phyloP scores from a whole-genome alignment of 1,140 invertebrate species.

The Stenopsyche tienmushanensis region DNA sequence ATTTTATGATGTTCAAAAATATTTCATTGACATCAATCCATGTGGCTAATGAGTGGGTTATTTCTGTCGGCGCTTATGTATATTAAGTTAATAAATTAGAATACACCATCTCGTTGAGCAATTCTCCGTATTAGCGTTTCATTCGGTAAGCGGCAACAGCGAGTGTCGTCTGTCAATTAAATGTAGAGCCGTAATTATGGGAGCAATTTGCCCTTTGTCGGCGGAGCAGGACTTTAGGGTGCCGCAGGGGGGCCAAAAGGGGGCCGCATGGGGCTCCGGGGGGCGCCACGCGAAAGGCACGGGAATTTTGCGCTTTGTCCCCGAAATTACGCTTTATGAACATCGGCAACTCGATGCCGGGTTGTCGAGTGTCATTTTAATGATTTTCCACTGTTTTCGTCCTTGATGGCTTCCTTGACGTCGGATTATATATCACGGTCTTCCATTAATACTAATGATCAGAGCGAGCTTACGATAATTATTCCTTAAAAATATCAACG shows the following conservation, averaged over 20 bases:
- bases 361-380: conserved; percentile 28
- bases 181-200: conserved; percentile 25
- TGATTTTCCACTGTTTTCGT: conserved; percentile 10
- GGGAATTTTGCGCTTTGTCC: conserved; percentile 24
- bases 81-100: conserved; percentile 12
- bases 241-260: not conserved
- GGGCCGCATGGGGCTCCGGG: not conserved
- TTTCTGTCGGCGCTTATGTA: not conserved
- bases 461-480: too few species aligned
- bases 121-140: conserved; percentile 14
- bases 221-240: not conserved
- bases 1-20: not conserved
- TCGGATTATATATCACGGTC: too few species aligned
- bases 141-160: not conserved
- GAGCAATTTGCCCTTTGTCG: conserved; percentile 20
- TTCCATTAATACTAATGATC: too few species aligned
- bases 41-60: too few species aligned
- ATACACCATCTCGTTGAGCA: conserved; percentile 7
- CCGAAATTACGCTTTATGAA: conserved; percentile 17
- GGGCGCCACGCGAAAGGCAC: too few species aligned
- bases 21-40: not conserved
- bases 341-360: conserved; percentile 6
- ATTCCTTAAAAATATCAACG: too few species aligned
- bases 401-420: too few species aligned
- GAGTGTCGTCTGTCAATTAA: conserved; percentile 30